Evolutionary conservation across 2,797 vertebrate species (phyloP), one percentile per base, ranked within the genome.

Genomic region (Oophaga sylvatica): DNA sequence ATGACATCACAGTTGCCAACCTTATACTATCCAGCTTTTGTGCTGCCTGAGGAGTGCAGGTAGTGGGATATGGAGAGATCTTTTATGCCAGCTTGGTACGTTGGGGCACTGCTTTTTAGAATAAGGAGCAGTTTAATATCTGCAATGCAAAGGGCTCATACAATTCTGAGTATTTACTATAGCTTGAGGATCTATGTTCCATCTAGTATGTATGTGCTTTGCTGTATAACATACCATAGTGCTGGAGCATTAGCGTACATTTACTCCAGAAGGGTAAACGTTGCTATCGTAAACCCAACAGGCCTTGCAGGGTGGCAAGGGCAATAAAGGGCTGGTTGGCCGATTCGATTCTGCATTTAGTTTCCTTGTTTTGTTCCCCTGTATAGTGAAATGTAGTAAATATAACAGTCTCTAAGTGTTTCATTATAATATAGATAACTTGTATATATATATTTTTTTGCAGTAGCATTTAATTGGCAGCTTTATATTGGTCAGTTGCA

Each of bases 351-450:
- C 62, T 89, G 19, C 26, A 77, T 80, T 48, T 35, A 31, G 63
- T 77, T 17, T 86, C 26, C 20, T 68, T 77, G 35, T 89, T 86
- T 89, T 41, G 26, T 79, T 89, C n/a, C 31, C 67, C 62, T 89
- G 35, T 71, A 84, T 53, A 70, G 53, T 57, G 5, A n/a, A 65
- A 12, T 71, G 20, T 70, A 56, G 62, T 70, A 29, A 82, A 83
- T 83, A 59, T 89, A 89, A 89, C 88, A 89, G 88, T 89, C 88
- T 80, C 73, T 76, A 70, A 35, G 20, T 82, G 68, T 77, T 77
- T 65, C 19, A n/a, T 77, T 77, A 77, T 77, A 53, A 53, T 77
- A 77, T 26, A 84, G 67, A 53, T 67, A 83, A 20, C 71, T 87
- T 22, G 65, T 8, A 79, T 79, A 60, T 86, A 12, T 75, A 75